phyloP scores from a whole-genome alignment of 1,140 invertebrate genomes.

The Drosophila sproati region DNA sequence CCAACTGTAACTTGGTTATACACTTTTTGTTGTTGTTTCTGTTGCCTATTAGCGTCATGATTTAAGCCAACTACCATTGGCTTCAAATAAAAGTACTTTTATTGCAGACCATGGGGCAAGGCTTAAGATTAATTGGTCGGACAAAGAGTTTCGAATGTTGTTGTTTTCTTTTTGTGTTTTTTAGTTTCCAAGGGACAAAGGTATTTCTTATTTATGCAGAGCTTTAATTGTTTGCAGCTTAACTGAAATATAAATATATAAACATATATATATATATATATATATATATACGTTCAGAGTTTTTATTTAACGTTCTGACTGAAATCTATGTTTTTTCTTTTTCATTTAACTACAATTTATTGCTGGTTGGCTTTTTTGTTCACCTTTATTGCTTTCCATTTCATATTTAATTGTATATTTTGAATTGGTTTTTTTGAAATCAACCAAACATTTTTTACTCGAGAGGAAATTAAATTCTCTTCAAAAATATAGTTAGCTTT shows the following conservation, averaged over 20 bases:
- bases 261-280: too few species aligned
- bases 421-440: too few species aligned
- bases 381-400: too few species aligned
- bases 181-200: neutral
- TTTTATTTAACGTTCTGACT: neutral
- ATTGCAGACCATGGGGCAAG: conserved; percentile 15
- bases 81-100: conserved; percentile 10
- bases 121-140: conserved; percentile 49
- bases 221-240: neutral
- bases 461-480: too few species aligned
- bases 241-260: too few species aligned
- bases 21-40: neutral
- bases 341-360: neutral
- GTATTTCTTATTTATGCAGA: neutral
- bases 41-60: conserved; percentile 35
- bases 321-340: neutral
- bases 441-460: too few species aligned
- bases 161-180: conserved; percentile 1
- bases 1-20: conserved; percentile 35
- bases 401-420: too few species aligned
- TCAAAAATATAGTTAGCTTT: too few species aligned
- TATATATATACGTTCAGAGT: neutral
- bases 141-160: conserved; percentile 5
- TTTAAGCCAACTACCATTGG: conserved; percentile 29
- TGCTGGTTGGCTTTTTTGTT: too few species aligned